These are phyloP conservation scores for Pangasius krempfi DNA, from an alignment of 2,797 vertebrate species.

Conservation along the genomic window DNA sequence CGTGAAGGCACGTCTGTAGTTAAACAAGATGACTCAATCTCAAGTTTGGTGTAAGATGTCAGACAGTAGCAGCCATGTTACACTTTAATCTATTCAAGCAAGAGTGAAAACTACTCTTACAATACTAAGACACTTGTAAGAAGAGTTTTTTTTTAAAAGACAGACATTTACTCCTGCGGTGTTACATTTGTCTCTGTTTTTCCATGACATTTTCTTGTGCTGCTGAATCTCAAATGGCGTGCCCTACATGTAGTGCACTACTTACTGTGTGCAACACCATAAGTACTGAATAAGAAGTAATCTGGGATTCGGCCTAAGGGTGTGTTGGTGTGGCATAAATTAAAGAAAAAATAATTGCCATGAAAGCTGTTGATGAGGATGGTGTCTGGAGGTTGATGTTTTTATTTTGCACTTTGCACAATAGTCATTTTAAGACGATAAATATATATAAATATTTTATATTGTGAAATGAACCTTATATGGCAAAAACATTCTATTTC, in stretches of 20 bases:
- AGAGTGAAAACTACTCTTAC: neutral
- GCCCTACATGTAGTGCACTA: slow-evolving; percentile 18
- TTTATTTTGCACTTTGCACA: neutral
- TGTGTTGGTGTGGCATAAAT: neutral
- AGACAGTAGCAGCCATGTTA: neutral
- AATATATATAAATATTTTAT: no score
- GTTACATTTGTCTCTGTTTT: slow-evolving; percentile 1
- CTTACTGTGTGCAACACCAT: neutral
- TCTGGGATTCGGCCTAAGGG: neutral
- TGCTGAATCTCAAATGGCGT: neutral
- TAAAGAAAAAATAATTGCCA: neutral
- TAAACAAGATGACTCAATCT: neutral
- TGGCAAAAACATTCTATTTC: neutral
- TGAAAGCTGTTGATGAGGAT: neutral
- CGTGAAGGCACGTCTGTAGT: neutral
- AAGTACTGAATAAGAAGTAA: neutral
- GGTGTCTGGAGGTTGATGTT: neutral
- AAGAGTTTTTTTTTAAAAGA: neutral
- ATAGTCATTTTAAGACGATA: neutral
- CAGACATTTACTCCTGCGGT: neutral
- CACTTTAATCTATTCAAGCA: neutral
- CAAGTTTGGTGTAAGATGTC: neutral
- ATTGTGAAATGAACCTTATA: neutral
- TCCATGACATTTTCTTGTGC: slow-evolving; percentile 3
- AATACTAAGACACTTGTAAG: neutral